Evolutionary conservation across 2,113 vertebrate species (phyloP), one percentile per base, ranked within the genome.

Genomic region (Ailuropoda melanoleuca): DNA sequence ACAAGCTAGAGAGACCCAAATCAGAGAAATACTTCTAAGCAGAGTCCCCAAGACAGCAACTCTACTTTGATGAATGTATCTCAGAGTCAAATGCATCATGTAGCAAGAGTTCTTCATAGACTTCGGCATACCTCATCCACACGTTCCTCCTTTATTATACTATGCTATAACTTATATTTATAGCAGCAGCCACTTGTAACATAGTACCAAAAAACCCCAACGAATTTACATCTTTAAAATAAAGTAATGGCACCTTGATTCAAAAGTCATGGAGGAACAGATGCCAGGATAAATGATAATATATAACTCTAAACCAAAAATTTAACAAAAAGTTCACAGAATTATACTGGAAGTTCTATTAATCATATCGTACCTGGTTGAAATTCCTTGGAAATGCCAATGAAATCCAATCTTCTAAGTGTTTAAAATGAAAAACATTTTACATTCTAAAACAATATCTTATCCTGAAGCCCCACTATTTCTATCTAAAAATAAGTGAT

Each of bases 371-470:
- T 58, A 83, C 80, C 24, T 95, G 26, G 48, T 31, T 90, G 37
- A 84, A 70, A 89, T 53, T 93, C 74, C 72, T 90, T 50, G 46
- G 64, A 93, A 94, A 86, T 2, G 0, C 7, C 50, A 84, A 23
- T 58, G 3, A 97, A 96, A 97, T 68, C 1, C 39, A 88, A 82
- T 56, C 43, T 81, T 60, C 24, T 37, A n/a, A 80, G 70, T 50
- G 90, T 55, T 96, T 66, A 70, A 96, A 94, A 80, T 37, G 29
- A 93, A 93, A 88, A 78, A 53, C 1, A 1, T 56, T 94, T 84
- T 43, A 89, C 24, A n/a, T 93, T 83, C 72, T 60, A 90, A 82
- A 15, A 70, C 13, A 94, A 2, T 64, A 74, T 64, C 39, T 92
- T 53, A 58, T 34, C 55, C 14, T 92, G n/a, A 94, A 85, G n/a